Percentiles rank a stretch among this genome's conserved stretches.
Conservation (phyloP, 2,113 vertebrate genomes). For the Barnardius zonarius region DNA sequence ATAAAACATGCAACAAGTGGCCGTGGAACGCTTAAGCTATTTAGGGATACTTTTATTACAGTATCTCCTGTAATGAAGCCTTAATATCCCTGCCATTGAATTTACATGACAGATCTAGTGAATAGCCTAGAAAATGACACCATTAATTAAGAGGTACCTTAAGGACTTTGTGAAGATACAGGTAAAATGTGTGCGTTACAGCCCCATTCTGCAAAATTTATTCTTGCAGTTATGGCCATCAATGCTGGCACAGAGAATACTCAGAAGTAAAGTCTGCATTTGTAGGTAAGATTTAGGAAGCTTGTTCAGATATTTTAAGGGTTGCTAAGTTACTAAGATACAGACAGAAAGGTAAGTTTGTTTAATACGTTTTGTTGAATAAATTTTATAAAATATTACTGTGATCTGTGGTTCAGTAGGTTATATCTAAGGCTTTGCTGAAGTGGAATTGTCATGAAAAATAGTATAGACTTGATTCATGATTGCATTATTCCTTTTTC, state of each 20-base stretch:
- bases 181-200: not conserved
- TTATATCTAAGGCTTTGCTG: slow-evolving; percentile 67
- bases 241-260: not conserved
- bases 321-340: slow-evolving; percentile 67
- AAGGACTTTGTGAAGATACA: not conserved
- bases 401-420: slow-evolving; percentile 51
- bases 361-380: slow-evolving; percentile 61
- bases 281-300: not conserved
- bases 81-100: not conserved
- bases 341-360: slow-evolving; percentile 31
- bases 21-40: not conserved
- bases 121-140: not conserved
- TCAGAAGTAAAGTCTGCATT: not conserved
- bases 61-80: not conserved
- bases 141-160: not conserved
- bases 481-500: slow-evolving; percentile 48
- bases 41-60: not conserved
- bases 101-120: not conserved
- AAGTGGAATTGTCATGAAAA: slow-evolving; percentile 70
- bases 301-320: slow-evolving; percentile 38
- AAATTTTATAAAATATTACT: slow-evolving; percentile 61
- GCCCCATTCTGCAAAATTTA: slow-evolving; percentile 14
- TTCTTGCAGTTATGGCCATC: not conserved
- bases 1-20: not conserved
- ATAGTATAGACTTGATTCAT: slow-evolving; percentile 26